Conservation (phyloP, 2,113 vertebrate species). For the Cebidichthys violaceus region DNA sequence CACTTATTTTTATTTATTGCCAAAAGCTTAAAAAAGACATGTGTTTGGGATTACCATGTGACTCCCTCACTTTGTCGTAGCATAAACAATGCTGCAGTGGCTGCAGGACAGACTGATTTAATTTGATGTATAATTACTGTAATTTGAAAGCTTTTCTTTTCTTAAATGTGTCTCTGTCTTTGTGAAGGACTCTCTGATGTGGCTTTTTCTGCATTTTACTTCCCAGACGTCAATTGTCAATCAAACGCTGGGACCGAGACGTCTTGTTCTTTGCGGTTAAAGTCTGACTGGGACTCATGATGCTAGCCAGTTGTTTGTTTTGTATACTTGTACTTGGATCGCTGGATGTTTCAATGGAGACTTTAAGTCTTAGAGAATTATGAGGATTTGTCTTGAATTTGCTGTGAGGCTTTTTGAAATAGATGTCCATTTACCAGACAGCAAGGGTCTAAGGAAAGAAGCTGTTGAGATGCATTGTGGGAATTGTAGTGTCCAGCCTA, state of each 20-base stretch:
- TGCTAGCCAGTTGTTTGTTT: background rate
- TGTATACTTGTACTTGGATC: background rate
- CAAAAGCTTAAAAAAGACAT: constrained; percentile 32
- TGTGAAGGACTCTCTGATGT: constrained; percentile 39
- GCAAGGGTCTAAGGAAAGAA: too few relatives aligned
- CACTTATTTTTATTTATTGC: constrained; percentile 7
- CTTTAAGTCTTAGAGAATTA: background rate
- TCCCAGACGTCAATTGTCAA: constrained; percentile 50
- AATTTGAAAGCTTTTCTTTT: constrained; percentile 34
- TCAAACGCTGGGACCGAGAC: constrained; percentile 18
- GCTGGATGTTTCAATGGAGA: background rate
- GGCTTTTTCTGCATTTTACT: constrained; percentile 13
- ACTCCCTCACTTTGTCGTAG: constrained; percentile 39
- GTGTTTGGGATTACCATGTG: constrained; percentile 54
- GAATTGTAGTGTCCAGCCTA: background rate
- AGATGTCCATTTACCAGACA: background rate
- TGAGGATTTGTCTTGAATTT: too few relatives aligned
- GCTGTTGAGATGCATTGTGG: background rate
- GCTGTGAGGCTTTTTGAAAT: too few relatives aligned
- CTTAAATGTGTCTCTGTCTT: constrained; percentile 25
- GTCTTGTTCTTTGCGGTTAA: constrained; percentile 9
- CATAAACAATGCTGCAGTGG: constrained; percentile 13
- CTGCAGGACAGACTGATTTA: constrained; percentile 33
- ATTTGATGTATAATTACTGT: constrained; percentile 53
- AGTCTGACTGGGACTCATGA: background rate